Percentiles rank a stretch among this genome's conserved stretches.
phyloP scores from a whole-genome alignment of 1,140 invertebrate genomes.

The Leptoteleia sp. region DNA sequence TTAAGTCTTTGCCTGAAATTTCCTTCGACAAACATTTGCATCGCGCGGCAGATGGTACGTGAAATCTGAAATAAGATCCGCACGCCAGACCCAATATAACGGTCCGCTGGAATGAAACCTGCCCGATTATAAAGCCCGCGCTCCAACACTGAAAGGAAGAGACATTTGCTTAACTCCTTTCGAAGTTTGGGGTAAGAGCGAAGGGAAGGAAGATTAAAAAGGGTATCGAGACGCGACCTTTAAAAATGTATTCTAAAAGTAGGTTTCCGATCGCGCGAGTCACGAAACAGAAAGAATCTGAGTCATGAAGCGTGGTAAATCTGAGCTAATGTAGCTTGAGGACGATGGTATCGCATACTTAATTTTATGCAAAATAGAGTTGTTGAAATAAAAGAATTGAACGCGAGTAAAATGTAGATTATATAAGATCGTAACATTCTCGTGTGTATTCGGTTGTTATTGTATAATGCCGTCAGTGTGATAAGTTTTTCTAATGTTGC shows the following conservation, averaged over 20 bases:
- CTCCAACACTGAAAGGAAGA: conserved; percentile 1
- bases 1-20: conserved; percentile 2
- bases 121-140: neutral
- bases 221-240: conserved; percentile 8
- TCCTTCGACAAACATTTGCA: neutral
- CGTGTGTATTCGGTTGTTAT: no score
- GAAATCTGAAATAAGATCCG: conserved; percentile 16
- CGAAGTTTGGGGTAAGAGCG: neutral
- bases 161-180: no score
- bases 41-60: neutral
- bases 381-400: no score
- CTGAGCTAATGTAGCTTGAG: neutral
- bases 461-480: no score
- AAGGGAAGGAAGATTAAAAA: conserved; percentile 24
- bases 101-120: conserved; percentile 3
- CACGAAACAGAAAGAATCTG: conserved; percentile 8
- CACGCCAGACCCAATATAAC: conserved; percentile 4
- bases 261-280: conserved; percentile 11
- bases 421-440: no score
- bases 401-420: no score
- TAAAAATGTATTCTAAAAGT: conserved; percentile 10
- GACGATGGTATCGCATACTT: neutral
- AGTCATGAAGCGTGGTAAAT: neutral
- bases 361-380: neutral
- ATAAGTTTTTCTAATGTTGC: no score